Conservation (phyloP, 2,113 vertebrate species). For the Stigmatopora argus region DNA sequence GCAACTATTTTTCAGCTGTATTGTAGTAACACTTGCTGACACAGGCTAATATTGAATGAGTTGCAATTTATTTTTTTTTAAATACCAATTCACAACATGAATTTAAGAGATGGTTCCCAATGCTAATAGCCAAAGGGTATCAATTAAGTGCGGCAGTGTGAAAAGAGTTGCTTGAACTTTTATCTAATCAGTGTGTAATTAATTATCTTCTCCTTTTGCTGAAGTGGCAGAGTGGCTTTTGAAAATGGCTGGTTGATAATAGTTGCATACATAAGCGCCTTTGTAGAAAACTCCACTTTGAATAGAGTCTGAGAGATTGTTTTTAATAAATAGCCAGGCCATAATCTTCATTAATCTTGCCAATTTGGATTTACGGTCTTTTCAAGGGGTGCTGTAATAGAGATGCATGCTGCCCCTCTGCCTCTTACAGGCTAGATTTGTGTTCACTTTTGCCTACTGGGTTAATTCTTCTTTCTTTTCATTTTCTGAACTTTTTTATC, state of each 20-base stretch:
- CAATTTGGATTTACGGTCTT: background rate
- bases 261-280: slow-evolving; percentile 19
- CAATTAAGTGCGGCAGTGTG: slow-evolving; percentile 49
- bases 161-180: slow-evolving; percentile 38
- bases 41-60: slow-evolving; percentile 15
- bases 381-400: slow-evolving; percentile 6
- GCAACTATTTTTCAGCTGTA: slow-evolving; percentile 28
- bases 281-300: background rate
- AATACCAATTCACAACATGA: slow-evolving; percentile 7
- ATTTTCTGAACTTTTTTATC: too few species aligned
- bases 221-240: slow-evolving; percentile 28
- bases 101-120: slow-evolving; percentile 32
- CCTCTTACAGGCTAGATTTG: slow-evolving; percentile 22
- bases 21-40: slow-evolving; percentile 13
- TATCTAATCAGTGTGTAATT: slow-evolving; percentile 44
- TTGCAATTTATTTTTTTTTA: slow-evolving; percentile 22
- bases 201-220: slow-evolving; percentile 49
- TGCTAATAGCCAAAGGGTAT: slow-evolving; percentile 46
- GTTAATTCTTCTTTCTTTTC: too few species aligned
- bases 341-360: background rate
- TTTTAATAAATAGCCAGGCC: background rate
- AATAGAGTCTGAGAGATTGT: background rate
- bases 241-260: slow-evolving; percentile 26
- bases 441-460: too few species aligned
- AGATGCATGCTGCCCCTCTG: slow-evolving; percentile 67